These are phyloP conservation scores for Phocides pigmalion DNA, from an alignment of 1,140 invertebrate genomes.

Conservation along the genomic window DNA sequence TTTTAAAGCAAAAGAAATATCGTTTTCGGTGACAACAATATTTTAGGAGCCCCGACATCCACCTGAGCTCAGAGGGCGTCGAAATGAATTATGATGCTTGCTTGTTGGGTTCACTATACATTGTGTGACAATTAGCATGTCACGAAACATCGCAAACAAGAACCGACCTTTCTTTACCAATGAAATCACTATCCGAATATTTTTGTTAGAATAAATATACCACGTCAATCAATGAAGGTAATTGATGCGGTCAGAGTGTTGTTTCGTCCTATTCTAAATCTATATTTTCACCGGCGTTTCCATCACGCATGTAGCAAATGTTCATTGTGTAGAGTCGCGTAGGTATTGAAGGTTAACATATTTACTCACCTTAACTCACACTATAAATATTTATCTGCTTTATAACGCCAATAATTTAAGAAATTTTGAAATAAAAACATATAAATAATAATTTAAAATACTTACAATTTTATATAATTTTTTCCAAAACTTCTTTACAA, in stretches of 20 bases:
- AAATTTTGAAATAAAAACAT: no score
- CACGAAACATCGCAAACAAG: background rate
- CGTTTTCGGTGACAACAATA: constrained; percentile 70
- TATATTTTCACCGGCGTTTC: background rate
- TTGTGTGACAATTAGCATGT: constrained; percentile 24
- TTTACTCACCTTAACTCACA: background rate
- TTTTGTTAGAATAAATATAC: background rate
- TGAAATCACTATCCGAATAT: background rate
- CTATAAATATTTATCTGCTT: no score
- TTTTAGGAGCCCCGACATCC: constrained; percentile 65
- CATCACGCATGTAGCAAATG: background rate
- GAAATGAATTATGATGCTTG: constrained; percentile 56
- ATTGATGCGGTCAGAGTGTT: no score
- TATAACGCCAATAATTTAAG: no score
- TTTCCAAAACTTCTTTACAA: background rate
- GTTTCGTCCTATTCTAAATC: no score
- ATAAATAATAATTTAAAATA: background rate
- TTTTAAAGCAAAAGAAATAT: constrained; percentile 68
- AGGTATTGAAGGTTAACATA: constrained; percentile 18
- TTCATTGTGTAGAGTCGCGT: background rate
- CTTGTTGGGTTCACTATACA: constrained; percentile 23
- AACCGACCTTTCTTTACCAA: background rate
- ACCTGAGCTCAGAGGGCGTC: constrained; percentile 62
- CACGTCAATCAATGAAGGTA: background rate
- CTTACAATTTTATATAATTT: constrained; percentile 9